Base-by-base conservation (phyloP, 2,113 vertebrate species). In the Gadus macrocephalus region DNA sequence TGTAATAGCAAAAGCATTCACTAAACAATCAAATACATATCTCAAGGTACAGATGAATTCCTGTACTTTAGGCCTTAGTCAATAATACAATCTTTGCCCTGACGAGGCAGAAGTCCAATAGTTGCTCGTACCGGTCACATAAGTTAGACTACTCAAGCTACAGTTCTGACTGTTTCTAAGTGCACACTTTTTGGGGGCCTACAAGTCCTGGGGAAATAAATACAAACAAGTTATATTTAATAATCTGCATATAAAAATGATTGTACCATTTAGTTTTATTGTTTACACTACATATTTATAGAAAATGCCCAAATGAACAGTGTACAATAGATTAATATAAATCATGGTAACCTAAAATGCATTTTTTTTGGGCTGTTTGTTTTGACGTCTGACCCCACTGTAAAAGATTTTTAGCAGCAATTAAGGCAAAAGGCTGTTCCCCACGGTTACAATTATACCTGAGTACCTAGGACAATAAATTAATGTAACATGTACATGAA, bases 361-460 rank as follows among this genome's bases (percentile, higher is more conserved):
- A 77, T 15, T 15, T 27, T 15, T 27, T 53, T 27, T 53, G 66
- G 67, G 67, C 62, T 38, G 67, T 71, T 78, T 67, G 62, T 68
- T 73, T 71, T 71, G 59, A 79, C 78, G 82, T 35, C 1, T 35
- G 72, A 68, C 62, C 63, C 74, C 70, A 75, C 73, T 74, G 61
- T 82, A 74, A 79, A 86, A 22, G 4, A n/a, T 17, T 79, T 59
- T 69, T 76, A 87, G 84, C 84, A 88, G 81, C 85, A 82, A 76
- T 85, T 88, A 87, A 90, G 87, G 82, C 84, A 83, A 85, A 81
- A 78, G 71, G 83, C 82, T 81, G 78, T 85, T 87, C 74, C 84
- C 81, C 66, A 71, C 78, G 70, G 73, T 86, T 81, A 79, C 80
- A 82, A 69, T 79, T 86, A 84, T 85, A 86, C 86, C 89, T 88